Evolutionary conservation across 1,140 invertebrate genomes (phyloP), one percentile per base, ranked within the genome.

Genomic region (Melipona quadrifasciata): DNA sequence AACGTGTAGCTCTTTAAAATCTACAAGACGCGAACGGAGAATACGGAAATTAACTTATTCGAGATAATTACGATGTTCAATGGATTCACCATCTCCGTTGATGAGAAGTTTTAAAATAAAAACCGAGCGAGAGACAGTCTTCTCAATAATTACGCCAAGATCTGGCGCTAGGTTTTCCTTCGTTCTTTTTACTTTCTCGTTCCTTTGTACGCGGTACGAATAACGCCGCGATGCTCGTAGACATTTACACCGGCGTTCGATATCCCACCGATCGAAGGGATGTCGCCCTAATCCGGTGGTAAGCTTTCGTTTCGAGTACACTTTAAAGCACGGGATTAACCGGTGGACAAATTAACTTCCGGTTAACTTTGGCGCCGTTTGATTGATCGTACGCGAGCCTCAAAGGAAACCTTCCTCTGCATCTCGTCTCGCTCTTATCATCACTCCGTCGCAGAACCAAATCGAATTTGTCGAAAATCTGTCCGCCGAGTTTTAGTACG

Each of bases 261-360:
- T 68, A 72, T 77, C 64, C 55, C 21, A 78, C 58, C 76, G 65
- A 86, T 86, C 84, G 84, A 27, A 83, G 67, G 80, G 85, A 84
- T 78, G 77, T 84, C 78, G 77, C 68, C 72, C 21, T 86, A 88
- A 89, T 88, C 87, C 87, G 31, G 10, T 27, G 2, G 73, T 86
- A 86, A 89, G 88, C 88, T 89, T 87, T 78, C 77, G 80, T 89
- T 89, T 89, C 80, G 73, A 86, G 68, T 71, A 70, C 70, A 77
- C 31, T 78, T 86, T 86, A 74, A 86, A 80, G 67, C 84, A 74
- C 24, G 72, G 39, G 88, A 76, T 89, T 89, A 89, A 77, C 64
- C 17, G 55, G 17, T 21, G 39, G 47, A 82, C 77, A 80, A 89
- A 89, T 86, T 89, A 89, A 89, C 87, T 86, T 80, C 34, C 58